Conservation (phyloP, 2,888 invertebrate genomes). For the Drosophila stalkeri region DNA sequence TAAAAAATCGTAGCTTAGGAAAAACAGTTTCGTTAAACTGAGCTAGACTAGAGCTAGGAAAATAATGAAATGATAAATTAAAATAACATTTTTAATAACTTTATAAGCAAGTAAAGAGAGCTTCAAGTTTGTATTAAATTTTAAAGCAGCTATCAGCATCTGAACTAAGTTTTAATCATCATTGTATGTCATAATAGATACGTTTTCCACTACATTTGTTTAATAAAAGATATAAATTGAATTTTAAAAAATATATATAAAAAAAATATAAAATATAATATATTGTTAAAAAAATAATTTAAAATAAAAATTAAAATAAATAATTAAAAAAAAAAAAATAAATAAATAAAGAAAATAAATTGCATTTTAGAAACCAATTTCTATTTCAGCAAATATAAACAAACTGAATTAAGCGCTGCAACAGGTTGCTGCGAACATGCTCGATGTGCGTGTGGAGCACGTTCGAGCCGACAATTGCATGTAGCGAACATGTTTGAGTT, state of each 20-base stretch:
- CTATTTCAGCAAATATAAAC: conserved; percentile 11
- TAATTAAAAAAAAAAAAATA: no score
- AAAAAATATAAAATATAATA: no score
- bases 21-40: not conserved
- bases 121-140: not conserved
- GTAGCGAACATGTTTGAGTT: conserved; percentile 39
- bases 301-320: no score
- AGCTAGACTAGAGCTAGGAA: not conserved
- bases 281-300: not conserved
- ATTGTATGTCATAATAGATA: not conserved
- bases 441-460: conserved; percentile 35
- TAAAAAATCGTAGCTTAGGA: not conserved
- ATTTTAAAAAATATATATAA: no score
- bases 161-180: not conserved
- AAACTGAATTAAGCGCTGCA: conserved; percentile 17
- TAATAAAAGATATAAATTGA: no score
- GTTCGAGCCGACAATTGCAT: conserved; percentile 15
- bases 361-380: not conserved
- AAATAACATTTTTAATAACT: not conserved
- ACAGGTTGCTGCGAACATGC: conserved; percentile 54
- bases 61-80: not conserved
- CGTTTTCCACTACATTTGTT: no score
- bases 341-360: no score
- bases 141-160: not conserved
- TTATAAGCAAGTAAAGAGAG: not conserved